phyloP scores from a whole-genome alignment of 2,888 invertebrate species.

The Tholera decimalis region DNA sequence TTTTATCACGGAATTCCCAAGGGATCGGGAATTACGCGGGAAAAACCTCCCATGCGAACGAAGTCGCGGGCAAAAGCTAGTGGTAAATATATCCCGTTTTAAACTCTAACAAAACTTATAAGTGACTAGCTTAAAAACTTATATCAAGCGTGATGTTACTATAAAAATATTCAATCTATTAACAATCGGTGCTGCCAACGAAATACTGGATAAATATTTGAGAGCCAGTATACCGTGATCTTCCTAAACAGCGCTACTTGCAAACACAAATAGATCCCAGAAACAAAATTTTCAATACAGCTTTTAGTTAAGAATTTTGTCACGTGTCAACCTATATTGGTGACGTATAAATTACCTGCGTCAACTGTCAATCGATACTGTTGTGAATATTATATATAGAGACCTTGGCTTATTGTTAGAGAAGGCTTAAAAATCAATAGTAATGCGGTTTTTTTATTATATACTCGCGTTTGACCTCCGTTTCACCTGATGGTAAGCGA shows the following conservation, averaged over 20 bases:
- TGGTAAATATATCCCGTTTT: no score
- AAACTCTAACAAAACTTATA: no score
- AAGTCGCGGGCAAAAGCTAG: no score
- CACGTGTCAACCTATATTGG: not conserved
- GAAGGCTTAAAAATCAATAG: slow-evolving; percentile 18
- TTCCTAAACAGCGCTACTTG: not conserved
- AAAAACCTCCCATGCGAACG: no score
- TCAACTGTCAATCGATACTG: slow-evolving; percentile 23
- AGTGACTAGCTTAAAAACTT: no score
- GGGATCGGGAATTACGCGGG: no score
- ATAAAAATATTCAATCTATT: not conserved
- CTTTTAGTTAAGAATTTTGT: not conserved
- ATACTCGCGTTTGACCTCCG: no score
- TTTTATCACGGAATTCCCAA: no score
- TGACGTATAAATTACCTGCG: slow-evolving; percentile 2
- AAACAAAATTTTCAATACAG: not conserved
- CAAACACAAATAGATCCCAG: not conserved
- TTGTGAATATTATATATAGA: slow-evolving; percentile 23
- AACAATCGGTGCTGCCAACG: not conserved
- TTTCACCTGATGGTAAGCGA: no score
- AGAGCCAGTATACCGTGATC: not conserved
- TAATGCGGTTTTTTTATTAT: not conserved
- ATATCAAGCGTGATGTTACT: not conserved
- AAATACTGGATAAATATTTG: not conserved
- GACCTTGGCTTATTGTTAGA: slow-evolving; percentile 12